Percentiles rank a stretch among this genome's conserved stretches.
These are phyloP conservation scores for Gouania willdenowi DNA, from an alignment of 2,797 vertebrate genomes.

Conservation along the genomic window DNA sequence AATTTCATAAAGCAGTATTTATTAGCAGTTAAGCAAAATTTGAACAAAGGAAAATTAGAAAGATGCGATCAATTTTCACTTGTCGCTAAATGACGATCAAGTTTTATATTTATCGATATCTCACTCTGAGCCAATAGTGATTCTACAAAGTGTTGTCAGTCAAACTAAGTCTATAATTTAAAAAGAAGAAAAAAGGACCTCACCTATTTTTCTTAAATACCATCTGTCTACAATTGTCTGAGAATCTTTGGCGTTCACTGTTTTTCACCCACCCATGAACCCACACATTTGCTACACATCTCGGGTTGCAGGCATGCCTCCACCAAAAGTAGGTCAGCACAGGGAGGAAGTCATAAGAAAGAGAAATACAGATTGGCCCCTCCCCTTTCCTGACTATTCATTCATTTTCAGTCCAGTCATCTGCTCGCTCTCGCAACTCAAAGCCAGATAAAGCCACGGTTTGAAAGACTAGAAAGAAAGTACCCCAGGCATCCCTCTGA, in stretches of 20 bases:
- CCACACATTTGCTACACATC: conserved; percentile 47
- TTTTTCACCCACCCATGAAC: conserved; percentile 39
- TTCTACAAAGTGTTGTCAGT: no score
- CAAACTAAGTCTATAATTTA: no score
- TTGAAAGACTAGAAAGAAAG: conserved; percentile 30
- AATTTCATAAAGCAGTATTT: no score
- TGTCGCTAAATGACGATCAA: no score
- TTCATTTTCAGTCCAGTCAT: conserved; percentile 45
- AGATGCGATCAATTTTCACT: no score
- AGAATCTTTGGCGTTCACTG: conserved; percentile 35
- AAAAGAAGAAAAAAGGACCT: no score
- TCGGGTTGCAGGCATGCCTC: conserved; percentile 53
- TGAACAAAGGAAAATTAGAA: no score
- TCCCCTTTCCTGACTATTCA: conserved; percentile 46
- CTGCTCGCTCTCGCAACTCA: conserved; percentile 19
- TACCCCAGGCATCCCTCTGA: conserved; percentile 19
- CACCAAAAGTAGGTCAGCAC: conserved; percentile 72
- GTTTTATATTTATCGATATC: no score
- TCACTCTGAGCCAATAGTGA: no score
- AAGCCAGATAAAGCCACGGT: conserved; percentile 11
- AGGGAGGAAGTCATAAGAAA: conserved; percentile 42
- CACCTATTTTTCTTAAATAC: no score
- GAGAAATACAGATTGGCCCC: conserved; percentile 39
- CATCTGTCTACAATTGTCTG: conserved; percentile 35
- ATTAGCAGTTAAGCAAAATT: no score